Conservation (phyloP, 53 echinoderm and acorn worm genomes). For the Apostichopus leukothele region DNA sequence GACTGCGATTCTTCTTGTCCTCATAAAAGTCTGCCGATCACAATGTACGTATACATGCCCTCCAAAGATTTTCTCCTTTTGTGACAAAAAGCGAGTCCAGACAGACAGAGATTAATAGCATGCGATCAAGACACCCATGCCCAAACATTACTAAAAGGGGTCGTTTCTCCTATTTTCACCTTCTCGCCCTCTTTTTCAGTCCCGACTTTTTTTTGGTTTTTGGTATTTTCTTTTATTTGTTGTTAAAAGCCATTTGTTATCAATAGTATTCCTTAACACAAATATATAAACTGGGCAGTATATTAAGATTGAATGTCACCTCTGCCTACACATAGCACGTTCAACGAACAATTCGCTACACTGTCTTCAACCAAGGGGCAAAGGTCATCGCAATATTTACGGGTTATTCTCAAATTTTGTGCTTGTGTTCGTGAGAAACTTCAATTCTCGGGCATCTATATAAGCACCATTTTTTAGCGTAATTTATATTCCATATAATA, state of each 20-base stretch:
- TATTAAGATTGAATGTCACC: constrained; percentile 21
- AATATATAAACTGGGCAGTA: constrained; percentile 23
- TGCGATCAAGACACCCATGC: not conserved
- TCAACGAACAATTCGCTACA: not conserved
- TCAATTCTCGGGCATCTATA: not conserved
- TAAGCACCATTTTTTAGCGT: too few relatives aligned
- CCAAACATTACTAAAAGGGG: constrained; percentile 49
- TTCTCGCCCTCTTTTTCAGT: constrained; percentile 15
- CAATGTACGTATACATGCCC: not conserved
- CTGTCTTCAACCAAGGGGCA: not conserved
- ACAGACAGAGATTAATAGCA: constrained; percentile 40
- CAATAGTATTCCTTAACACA: constrained; percentile 39
- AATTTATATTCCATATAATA: too few relatives aligned
- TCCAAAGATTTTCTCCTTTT: not conserved
- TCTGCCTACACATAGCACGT: not conserved
- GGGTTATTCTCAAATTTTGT: not conserved
- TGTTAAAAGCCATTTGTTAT: constrained; percentile 36
- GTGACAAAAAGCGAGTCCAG: not conserved
- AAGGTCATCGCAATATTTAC: constrained; percentile 28
- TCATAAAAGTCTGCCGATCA: constrained; percentile 30
- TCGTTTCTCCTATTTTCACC: constrained; percentile 29
- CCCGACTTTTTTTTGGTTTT: not conserved
- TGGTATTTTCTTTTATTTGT: constrained; percentile 17
- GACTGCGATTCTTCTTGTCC: constrained; percentile 11
- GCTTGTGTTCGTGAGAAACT: not conserved